Evolutionary conservation across 2,113 vertebrate species (phyloP).

Genomic region (Drymodes brunneopygia): DNA sequence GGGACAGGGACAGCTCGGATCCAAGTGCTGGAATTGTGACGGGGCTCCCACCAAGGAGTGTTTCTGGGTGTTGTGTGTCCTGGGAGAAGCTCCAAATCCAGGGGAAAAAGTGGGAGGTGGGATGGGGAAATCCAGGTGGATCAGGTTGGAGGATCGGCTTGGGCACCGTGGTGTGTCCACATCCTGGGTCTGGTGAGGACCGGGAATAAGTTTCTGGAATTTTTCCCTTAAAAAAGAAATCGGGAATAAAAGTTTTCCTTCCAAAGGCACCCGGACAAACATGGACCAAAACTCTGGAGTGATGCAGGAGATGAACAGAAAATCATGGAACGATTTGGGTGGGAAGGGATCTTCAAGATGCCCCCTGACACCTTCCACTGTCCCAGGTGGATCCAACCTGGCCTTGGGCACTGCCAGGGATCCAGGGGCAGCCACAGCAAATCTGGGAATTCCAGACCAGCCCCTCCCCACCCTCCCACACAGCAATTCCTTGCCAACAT

Average conservation of each 20-base stretch:
- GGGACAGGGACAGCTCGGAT: not conserved
- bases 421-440: not conserved
- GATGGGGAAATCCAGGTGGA: not conserved
- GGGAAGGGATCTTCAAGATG: not conserved
- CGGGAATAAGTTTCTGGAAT: not conserved
- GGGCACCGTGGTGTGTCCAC: not conserved
- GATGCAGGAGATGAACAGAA: not conserved
- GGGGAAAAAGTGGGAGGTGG: not conserved
- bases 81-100: not conserved
- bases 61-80: not conserved
- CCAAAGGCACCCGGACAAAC: not conserved
- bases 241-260: not conserved
- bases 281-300: not conserved
- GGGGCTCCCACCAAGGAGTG: not conserved
- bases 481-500: not conserved
- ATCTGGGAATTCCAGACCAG: not conserved
- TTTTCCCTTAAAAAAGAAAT: not conserved
- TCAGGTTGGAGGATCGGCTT: not conserved
- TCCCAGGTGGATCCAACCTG: not conserved
- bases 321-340: not conserved
- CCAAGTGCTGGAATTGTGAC: not conserved
- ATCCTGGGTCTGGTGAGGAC: fast-evolving
- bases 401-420: not conserved
- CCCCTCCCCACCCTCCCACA: not conserved
- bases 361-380: fast-evolving